phyloP scores from a whole-genome alignment of 2,797 vertebrate species.

The Channallabes apus region DNA sequence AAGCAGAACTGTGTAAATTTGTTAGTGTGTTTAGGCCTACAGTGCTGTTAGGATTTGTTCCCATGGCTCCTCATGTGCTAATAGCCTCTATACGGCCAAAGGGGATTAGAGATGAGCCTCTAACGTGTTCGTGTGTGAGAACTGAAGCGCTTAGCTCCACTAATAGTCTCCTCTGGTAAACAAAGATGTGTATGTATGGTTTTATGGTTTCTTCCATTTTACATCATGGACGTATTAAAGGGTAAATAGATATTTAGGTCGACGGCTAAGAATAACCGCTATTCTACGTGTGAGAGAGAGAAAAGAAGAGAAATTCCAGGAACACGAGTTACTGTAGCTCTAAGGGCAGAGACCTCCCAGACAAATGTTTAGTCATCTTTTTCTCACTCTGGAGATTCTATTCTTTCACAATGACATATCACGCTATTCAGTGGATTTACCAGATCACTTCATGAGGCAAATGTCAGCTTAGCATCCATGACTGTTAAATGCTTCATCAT shows the following conservation, averaged over 20 bases:
- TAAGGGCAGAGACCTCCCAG: conserved; percentile 27
- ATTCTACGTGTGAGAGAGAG: conserved; percentile 15
- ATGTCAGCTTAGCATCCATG: conserved; percentile 6
- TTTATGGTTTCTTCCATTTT: background rate
- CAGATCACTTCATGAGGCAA: conserved; percentile 2
- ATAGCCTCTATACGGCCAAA: conserved; percentile 59
- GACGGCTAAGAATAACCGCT: conserved; percentile 6
- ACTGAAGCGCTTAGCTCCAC: conserved; percentile 56
- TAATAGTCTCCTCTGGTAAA: conserved; percentile 51
- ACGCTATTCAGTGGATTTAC: background rate
- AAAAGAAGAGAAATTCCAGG: conserved; percentile 43
- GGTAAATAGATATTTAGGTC: background rate
- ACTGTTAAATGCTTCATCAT: background rate
- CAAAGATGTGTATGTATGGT: conserved; percentile 2
- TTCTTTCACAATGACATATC: conserved; percentile 32
- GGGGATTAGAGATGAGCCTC: conserved; percentile 61
- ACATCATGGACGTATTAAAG: background rate
- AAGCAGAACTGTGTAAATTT: background rate
- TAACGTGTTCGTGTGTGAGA: conserved; percentile 57
- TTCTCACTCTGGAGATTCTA: conserved; percentile 16
- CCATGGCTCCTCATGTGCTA: conserved; percentile 56
- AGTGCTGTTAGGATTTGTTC: conserved; percentile 40
- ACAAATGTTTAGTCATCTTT: conserved; percentile 57
- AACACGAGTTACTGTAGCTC: conserved; percentile 49
- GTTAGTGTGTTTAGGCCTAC: conserved; percentile 42